Base-by-base conservation (phyloP, 2,113 vertebrate species). In the Fregetta grallaria region DNA sequence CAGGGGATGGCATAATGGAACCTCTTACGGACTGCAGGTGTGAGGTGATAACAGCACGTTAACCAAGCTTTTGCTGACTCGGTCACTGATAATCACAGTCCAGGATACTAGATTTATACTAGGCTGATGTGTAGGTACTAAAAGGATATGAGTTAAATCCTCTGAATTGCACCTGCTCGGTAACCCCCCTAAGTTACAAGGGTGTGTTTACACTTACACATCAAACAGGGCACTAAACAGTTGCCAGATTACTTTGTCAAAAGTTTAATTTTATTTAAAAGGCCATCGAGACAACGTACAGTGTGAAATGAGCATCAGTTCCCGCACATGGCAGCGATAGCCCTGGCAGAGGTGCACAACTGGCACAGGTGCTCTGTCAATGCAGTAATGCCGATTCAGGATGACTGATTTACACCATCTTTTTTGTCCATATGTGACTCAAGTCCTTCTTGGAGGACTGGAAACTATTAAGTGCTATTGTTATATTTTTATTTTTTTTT, bases 251-350 rank as follows among this genome's bases (percentile, higher is more conserved):
- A 15, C 59, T 66, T 55, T 40, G 53, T 30, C 36, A 45, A 25
- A 42, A 25, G 49, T 19, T 62, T 8, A 5, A 8, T 75, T 61
- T 47, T 52, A 40, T 34, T 20, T 27, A 1, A 38, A 36, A 78
- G 40, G 44, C 58, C 58, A 5, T 2, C 3, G 72, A 21, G 36
- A 21, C 44, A 16, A 21, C 1, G 50, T 1, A 2, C 4, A 17
- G 34, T 8, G 77, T 56, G 77, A 26, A 55, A 34, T 1, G 25
- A 65, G 68, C 53, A 13, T 15, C 45, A 5, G 72, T 1, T 16
- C 79, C 74, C 5, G 47, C 17, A 4, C 0, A 0, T 2, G 38
- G 20, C 16, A 4, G 42, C 3, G 2, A 8, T 7, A 15, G 70
- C 34, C 21, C n/a, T 11, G 76, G 66, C 42, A 17, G 27, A 10